These are phyloP conservation scores for Acanthosepion lycidas DNA, from an alignment of 2,888 invertebrate genomes.

Conservation along the genomic window DNA sequence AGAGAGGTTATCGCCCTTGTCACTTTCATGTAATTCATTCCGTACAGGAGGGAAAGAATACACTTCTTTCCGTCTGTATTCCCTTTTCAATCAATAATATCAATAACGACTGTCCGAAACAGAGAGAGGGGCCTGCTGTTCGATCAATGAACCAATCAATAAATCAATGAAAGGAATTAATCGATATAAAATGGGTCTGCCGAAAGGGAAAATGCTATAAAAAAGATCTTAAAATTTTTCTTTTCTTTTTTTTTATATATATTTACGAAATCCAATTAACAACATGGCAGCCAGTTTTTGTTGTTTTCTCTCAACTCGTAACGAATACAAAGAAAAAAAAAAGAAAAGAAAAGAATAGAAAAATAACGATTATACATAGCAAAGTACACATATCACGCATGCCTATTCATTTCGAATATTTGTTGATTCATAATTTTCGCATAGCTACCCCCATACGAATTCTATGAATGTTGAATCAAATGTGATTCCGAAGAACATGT, in stretches of 20 bases:
- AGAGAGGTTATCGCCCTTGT: conserved; percentile 8
- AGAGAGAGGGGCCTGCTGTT: not conserved
- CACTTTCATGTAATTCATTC: not conserved
- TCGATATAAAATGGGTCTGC: not conserved
- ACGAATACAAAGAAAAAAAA: no score
- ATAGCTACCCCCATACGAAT: no score
- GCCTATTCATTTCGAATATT: no score
- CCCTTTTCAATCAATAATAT: not conserved
- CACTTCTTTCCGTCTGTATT: not conserved
- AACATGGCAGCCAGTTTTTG: not conserved
- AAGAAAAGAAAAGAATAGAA: no score
- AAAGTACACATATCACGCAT: no score
- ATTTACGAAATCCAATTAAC: not conserved
- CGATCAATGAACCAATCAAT: not conserved
- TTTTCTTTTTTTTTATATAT: not conserved
- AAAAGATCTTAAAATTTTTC: not conserved
- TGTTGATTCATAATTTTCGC: no score
- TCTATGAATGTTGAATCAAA: no score
- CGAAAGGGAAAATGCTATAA: not conserved
- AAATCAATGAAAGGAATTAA: not conserved
- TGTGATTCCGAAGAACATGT: no score
- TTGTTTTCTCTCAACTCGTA: not conserved
- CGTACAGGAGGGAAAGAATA: not conserved
- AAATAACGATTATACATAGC: no score
- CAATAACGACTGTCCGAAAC: not conserved